phyloP scores from a whole-genome alignment of 2,797 vertebrate species.

The Hydrolagus colliei region DNA sequence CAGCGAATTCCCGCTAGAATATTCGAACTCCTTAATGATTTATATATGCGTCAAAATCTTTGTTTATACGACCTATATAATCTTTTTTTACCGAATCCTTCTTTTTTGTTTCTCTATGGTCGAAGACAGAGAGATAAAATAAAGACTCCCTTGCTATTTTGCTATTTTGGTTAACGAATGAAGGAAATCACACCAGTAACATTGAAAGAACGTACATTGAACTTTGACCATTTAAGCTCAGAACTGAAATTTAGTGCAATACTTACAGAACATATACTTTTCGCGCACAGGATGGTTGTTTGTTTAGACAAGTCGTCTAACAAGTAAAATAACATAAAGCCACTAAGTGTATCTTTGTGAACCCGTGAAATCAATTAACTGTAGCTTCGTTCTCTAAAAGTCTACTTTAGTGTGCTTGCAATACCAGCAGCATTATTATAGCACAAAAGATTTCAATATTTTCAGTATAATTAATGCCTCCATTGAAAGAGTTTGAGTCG shows the following conservation, averaged over 20 bases:
- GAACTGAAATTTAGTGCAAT: neutral
- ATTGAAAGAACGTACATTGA: neutral
- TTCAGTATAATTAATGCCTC: neutral
- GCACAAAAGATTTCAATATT: neutral
- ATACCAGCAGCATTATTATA: neutral
- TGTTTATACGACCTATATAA: too few relatives aligned
- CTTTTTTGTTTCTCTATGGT: neutral
- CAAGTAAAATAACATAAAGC: neutral
- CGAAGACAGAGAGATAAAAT: neutral
- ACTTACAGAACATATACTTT: neutral
- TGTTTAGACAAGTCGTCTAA: slow-evolving; percentile 1
- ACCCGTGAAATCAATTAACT: neutral
- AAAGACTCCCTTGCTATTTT: neutral
- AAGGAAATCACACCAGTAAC: neutral
- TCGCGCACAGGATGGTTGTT: neutral
- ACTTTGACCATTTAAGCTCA: neutral
- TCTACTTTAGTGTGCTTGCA: neutral
- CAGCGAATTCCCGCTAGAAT: too few relatives aligned
- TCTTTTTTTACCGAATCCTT: too few relatives aligned
- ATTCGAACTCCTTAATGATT: too few relatives aligned
- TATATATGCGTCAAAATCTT: too few relatives aligned
- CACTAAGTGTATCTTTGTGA: neutral
- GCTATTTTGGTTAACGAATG: neutral
- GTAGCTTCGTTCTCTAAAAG: neutral
- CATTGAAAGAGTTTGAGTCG: slow-evolving; percentile 10